A percentile compares a stretch with the other conserved stretches of the same genome.
Conservation (phyloP, 2,113 vertebrate species). For the Pterocles burchelli region DNA sequence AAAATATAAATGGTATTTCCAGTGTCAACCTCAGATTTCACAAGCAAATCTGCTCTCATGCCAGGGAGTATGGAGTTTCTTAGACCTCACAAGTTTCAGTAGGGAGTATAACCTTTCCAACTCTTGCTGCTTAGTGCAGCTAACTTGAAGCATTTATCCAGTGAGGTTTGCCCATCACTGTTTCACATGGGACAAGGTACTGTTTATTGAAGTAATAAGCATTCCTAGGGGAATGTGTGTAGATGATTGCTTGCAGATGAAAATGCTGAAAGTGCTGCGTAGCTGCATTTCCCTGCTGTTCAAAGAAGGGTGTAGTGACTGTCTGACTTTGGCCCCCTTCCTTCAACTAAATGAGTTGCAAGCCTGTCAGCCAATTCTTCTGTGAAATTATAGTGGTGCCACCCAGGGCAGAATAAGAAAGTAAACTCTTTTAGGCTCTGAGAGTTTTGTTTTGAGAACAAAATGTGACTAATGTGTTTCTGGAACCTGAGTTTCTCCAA, state of each 20-base stretch:
- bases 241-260: not conserved
- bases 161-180: not conserved
- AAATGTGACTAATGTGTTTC: not conserved
- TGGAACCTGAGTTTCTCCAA: not conserved
- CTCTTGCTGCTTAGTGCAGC: not conserved
- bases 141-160: not conserved
- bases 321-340: not conserved
- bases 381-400: not conserved
- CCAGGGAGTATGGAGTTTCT: not conserved
- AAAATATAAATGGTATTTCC: conserved; percentile 34
- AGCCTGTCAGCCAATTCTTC: not conserved
- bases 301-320: not conserved
- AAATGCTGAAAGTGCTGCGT: not conserved
- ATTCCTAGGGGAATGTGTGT: not conserved
- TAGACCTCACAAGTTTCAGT: not conserved
- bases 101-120: not conserved
- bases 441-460: conserved; percentile 11
- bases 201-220: not conserved
- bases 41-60: not conserved
- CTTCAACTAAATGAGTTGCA: not conserved
- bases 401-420: not conserved
- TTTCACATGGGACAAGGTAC: not conserved
- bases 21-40: conserved; percentile 13
- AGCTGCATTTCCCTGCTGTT: not conserved
- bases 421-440: not conserved